A percentile compares a stretch with the other conserved stretches of the same genome.
These are phyloP conservation scores for Neoascia interrupta DNA, from an alignment of 2,888 invertebrate genomes.

Conservation along the genomic window DNA sequence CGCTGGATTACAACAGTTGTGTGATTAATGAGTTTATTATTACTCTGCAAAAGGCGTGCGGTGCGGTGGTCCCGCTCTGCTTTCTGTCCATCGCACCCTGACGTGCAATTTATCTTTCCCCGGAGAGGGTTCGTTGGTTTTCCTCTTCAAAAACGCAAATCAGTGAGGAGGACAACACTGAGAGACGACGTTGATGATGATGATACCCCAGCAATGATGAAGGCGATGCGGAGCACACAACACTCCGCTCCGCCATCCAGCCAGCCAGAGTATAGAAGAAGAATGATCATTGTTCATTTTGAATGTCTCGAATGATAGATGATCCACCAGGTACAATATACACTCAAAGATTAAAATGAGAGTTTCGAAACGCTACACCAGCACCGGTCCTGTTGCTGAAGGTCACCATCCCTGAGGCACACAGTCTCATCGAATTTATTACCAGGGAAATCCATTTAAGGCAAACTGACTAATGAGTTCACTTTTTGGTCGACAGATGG, in stretches of 20 bases:
- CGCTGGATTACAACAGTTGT: constrained; percentile 66
- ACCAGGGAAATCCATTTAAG: constrained; percentile 56
- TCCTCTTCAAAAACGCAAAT: constrained; percentile 62
- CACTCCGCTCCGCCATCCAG: too few relatives aligned
- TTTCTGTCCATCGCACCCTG: constrained; percentile 59
- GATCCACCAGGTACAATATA: constrained; percentile 58
- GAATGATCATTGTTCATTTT: constrained; percentile 67
- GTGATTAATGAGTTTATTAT: constrained; percentile 70
- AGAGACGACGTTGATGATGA: constrained; percentile 61
- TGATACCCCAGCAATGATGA: too few relatives aligned
- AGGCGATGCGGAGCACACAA: constrained; percentile 54
- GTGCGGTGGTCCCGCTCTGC: constrained; percentile 50
- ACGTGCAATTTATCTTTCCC: constrained; percentile 66
- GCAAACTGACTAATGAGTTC: constrained; percentile 65
- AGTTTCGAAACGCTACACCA: constrained; percentile 9
- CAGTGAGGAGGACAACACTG: constrained; percentile 59
- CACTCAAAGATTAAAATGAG: constrained; percentile 51
- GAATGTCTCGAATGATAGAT: constrained; percentile 63
- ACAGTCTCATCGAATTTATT: constrained; percentile 62
- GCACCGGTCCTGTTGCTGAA: background rate
- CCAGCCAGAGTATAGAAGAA: too few relatives aligned
- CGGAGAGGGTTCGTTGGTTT: constrained; percentile 29
- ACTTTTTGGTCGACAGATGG: constrained; percentile 67
- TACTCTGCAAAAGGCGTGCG: constrained; percentile 62
- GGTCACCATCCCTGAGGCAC: constrained; percentile 6